phyloP scores from a whole-genome alignment of 1,140 invertebrate genomes.

The Diachasmimorpha longicaudata region DNA sequence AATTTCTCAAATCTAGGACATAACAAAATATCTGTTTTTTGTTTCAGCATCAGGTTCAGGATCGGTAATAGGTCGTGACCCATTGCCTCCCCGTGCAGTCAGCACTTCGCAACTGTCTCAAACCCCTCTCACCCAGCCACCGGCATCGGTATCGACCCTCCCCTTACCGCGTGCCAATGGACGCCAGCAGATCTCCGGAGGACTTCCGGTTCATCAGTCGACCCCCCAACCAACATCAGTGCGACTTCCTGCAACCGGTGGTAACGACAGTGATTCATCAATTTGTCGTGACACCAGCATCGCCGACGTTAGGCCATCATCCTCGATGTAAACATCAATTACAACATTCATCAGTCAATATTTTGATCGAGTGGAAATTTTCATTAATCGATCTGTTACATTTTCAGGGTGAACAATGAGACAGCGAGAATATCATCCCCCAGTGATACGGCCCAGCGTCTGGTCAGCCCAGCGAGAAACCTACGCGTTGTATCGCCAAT shows the following conservation, averaged over 20 bases:
- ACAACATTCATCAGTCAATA: background rate
- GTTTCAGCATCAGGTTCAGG: constrained; percentile 66
- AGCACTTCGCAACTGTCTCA: constrained; percentile 60
- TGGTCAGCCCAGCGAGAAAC: constrained; percentile 45
- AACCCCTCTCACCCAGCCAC: constrained; percentile 40
- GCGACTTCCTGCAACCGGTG: background rate
- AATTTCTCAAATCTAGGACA: too few relatives aligned
- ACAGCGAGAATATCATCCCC: constrained; percentile 43
- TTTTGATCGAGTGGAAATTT: background rate
- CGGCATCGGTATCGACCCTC: constrained; percentile 55
- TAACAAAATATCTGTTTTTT: constrained; percentile 17
- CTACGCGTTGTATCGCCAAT: constrained; percentile 46
- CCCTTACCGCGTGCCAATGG: constrained; percentile 41
- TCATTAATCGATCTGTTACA: background rate
- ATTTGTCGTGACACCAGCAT: constrained; percentile 39
- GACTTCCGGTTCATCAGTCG: constrained; percentile 41
- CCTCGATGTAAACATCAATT: constrained; percentile 17
- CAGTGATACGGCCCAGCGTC: constrained; percentile 37
- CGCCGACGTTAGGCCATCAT: constrained; percentile 40
- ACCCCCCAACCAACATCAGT: constrained; percentile 25
- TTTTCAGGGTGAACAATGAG: constrained; percentile 29
- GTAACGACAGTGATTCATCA: constrained; percentile 16
- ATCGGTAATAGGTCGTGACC: constrained; percentile 65
- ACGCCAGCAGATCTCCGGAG: constrained; percentile 24
- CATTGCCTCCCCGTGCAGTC: constrained; percentile 59